Evolutionary conservation across 2,113 vertebrate species (phyloP).

Genomic region (Amphiprion ocellaris): DNA sequence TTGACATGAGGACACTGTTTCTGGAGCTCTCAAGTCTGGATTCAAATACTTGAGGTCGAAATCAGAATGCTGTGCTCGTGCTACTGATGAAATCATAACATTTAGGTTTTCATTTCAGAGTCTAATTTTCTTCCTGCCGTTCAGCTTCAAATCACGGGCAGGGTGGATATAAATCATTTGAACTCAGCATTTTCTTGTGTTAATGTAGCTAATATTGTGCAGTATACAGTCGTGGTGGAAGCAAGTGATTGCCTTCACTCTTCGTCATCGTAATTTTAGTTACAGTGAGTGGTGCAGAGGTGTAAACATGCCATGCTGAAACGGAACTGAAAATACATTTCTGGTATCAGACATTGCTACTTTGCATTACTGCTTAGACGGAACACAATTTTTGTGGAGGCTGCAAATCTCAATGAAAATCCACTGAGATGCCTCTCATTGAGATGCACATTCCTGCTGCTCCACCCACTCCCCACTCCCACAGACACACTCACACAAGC

Average conservation of each 20-base stretch:
- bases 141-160: not conserved
- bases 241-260: not conserved
- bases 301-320: not conserved
- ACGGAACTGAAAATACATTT: not conserved
- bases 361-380: slow-evolving; percentile 17
- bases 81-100: not conserved
- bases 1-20: not conserved
- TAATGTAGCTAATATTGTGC: not conserved
- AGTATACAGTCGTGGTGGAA: not conserved
- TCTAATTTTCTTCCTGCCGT: not conserved
- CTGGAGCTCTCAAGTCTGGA: not conserved
- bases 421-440: slow-evolving; percentile 52
- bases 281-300: not conserved
- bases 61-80: not conserved
- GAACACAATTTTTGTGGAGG: slow-evolving; percentile 47
- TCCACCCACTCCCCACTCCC: slow-evolving; percentile 45
- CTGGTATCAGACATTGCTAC: not conserved
- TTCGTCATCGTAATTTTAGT: not conserved
- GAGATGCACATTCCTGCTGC: slow-evolving; percentile 52
- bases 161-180: not conserved
- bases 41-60: not conserved
- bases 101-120: not conserved
- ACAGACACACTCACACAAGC: slow-evolving; percentile 20
- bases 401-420: slow-evolving; percentile 50
- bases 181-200: not conserved